Conservation (phyloP, 2,113 vertebrate genomes). For the Cynocephalus volans region DNA sequence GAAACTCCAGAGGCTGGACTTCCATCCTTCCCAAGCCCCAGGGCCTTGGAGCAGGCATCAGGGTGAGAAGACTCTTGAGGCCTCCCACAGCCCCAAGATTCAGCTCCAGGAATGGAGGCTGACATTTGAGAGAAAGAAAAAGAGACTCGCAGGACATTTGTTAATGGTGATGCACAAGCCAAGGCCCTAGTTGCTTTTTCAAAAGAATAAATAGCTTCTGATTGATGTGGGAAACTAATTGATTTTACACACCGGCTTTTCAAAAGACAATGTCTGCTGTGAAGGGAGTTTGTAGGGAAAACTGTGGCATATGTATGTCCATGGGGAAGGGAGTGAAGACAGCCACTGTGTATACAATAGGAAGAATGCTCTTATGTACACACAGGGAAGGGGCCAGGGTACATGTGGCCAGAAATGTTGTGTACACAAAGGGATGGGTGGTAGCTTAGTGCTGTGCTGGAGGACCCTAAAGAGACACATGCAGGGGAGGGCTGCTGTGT, state of each 20-base stretch:
- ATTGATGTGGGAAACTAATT: constrained; percentile 82
- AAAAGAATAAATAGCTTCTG: constrained; percentile 73
- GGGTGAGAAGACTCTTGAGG: background rate
- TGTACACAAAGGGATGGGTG: background rate
- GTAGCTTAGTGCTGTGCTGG: background rate
- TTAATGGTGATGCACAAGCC: background rate
- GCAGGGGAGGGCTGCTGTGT: background rate
- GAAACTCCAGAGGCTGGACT: constrained; percentile 65
- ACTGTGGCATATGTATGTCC: background rate
- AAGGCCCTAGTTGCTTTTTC: constrained; percentile 36
- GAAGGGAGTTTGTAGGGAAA: background rate
- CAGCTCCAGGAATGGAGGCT: background rate
- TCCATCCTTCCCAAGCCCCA: constrained; percentile 33
- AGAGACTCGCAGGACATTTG: background rate
- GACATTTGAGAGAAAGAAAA: constrained; percentile 26
- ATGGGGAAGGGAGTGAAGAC: background rate
- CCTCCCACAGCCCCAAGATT: fast-evolving
- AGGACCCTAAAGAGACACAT: background rate
- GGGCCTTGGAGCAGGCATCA: constrained; percentile 42
- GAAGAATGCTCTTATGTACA: background rate
- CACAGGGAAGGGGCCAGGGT: background rate
- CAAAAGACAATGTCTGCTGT: background rate
- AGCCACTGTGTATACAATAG: fast-evolving
- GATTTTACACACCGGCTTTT: constrained; percentile 65
- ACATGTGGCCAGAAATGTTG: background rate